phyloP scores from a whole-genome alignment of 2,797 vertebrate genomes.

The Rhynchotus rufescens region DNA sequence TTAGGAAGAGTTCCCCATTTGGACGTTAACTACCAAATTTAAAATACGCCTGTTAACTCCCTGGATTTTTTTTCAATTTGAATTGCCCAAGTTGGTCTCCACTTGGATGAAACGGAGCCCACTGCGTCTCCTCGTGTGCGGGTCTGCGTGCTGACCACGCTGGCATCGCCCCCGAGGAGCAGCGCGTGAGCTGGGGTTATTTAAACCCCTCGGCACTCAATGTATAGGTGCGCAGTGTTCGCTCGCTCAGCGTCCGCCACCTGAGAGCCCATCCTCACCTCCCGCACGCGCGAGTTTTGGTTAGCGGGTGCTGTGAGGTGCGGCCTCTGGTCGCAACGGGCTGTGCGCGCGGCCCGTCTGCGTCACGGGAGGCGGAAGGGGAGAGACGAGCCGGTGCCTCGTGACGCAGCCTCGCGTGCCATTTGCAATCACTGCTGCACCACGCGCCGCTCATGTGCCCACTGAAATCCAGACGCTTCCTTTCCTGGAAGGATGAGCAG shows the following conservation, averaged over 20 bases:
- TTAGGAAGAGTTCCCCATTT: neutral
- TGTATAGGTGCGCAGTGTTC: neutral
- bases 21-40: neutral
- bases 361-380: neutral
- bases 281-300: accelerated
- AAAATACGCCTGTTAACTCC: neutral
- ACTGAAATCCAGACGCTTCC: neutral
- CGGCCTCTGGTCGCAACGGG: neutral
- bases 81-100: neutral
- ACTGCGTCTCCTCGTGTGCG: neutral
- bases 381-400: neutral
- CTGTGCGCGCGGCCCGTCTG: neutral
- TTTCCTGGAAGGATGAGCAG: neutral
- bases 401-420: neutral
- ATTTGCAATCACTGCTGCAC: neutral
- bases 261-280: neutral
- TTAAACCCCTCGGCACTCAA: neutral
- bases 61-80: neutral
- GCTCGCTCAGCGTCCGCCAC: neutral
- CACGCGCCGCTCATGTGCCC: neutral
- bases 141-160: neutral
- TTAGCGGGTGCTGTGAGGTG: constrained; percentile 7
- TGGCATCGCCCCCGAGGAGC: neutral
- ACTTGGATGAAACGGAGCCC: neutral
- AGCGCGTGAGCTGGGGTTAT: neutral